Base-by-base conservation (phyloP, 92 coral and sea anemone genomes). In the Phenganax marumi region DNA sequence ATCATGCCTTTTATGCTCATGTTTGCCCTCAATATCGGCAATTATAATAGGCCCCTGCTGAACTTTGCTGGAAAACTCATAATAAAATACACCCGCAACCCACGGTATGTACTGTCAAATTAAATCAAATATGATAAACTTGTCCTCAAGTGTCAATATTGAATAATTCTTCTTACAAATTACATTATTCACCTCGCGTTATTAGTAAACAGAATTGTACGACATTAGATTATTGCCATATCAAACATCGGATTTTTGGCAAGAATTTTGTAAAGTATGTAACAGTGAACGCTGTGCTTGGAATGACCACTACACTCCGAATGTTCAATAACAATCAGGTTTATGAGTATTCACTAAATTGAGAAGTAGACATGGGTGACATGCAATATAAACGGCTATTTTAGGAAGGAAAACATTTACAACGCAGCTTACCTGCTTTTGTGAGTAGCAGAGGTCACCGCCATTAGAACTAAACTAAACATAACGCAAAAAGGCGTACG, bases 381-480 rank as follows among this genome's bases (percentile, higher is more conserved):
- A 39, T 33, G 13, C 25, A 1, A 25, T 55, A 33, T 33, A 33
- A 62, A 25, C 52, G 50, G 39, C 81, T 21, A 76, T 54, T 56
- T 54, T 54, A 76, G 69, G 81, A 54, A 46, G 48, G 46, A 73
- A 22, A 12, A 77, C 72, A 66, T 24, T 25, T 58, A 70, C 25
- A 47, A 8, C n/a, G 50, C 63, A 39, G 18, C 82, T n/a, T 61
- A 88, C 91, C 88, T 85, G 85, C 21, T 78, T 80, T 64, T 87
- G 86, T 66, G 89, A 53, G 19, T 51, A 33, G 66, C 8, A 80
- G 81, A 68, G 63, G 14, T 46, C 76, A 53, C 62, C 73, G 17
- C 70, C 85, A 84, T 63, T 81, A 43, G 83, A 77, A 84, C 82
- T 79, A 58, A 65, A 85, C 91, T 88, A 50, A 18, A 81, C 52